These are phyloP conservation scores for Operophtera brumata DNA, from an alignment of 2,888 invertebrate genomes.

Conservation along the genomic window DNA sequence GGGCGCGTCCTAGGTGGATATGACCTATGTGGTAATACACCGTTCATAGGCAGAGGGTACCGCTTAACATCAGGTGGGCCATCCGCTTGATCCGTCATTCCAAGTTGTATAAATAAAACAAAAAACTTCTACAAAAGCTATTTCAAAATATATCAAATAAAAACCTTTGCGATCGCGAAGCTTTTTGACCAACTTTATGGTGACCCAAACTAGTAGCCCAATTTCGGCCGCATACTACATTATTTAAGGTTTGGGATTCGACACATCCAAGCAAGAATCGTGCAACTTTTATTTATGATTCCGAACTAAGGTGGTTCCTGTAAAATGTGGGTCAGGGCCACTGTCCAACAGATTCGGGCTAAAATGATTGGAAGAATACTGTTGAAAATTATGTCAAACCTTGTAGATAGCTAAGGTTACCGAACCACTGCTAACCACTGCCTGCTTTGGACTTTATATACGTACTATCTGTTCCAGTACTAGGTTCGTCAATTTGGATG, in stretches of 20 bases:
- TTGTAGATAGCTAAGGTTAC: too few relatives aligned
- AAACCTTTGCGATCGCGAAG: not conserved
- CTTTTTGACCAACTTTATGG: slow-evolving; percentile 4
- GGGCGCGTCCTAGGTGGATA: too few relatives aligned
- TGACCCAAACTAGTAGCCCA: not conserved
- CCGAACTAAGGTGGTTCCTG: slow-evolving; percentile 7
- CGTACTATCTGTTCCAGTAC: too few relatives aligned
- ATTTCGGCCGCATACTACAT: slow-evolving; percentile 12
- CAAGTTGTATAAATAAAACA: too few relatives aligned
- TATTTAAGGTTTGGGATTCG: slow-evolving; percentile 12
- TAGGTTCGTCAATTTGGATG: not conserved
- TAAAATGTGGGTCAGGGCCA: not conserved
- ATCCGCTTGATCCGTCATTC: too few relatives aligned
- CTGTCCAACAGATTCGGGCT: not conserved
- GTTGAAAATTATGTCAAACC: too few relatives aligned
- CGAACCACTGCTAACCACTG: too few relatives aligned
- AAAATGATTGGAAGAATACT: not conserved
- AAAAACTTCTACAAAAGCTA: not conserved
- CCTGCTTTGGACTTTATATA: too few relatives aligned
- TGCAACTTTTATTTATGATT: slow-evolving; percentile 38
- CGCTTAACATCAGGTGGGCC: too few relatives aligned
- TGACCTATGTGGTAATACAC: too few relatives aligned
- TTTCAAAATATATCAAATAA: not conserved
- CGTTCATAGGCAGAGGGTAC: too few relatives aligned
- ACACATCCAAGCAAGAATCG: slow-evolving; percentile 16